phyloP scores from a whole-genome alignment of 1,140 invertebrate species.

The Procambarus virginalis region DNA sequence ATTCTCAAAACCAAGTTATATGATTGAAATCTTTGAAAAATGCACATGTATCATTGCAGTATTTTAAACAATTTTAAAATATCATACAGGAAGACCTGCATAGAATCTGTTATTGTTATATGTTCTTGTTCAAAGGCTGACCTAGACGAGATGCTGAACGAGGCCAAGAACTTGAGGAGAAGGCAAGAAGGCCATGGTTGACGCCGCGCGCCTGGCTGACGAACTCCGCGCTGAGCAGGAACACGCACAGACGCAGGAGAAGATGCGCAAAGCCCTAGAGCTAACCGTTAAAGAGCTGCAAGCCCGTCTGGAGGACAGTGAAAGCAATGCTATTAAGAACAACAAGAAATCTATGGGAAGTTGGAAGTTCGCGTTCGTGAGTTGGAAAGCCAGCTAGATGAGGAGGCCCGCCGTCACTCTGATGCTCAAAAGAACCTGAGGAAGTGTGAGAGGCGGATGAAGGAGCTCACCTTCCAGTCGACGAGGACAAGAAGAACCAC shows the following conservation, averaged over 20 bases:
- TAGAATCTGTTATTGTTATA: not conserved
- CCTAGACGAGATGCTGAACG: slow-evolving; percentile 59
- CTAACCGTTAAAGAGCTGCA: slow-evolving; percentile 77
- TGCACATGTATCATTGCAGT: no score
- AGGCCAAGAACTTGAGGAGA: slow-evolving; percentile 63
- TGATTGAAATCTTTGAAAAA: no score
- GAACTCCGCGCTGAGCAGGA: slow-evolving; percentile 62
- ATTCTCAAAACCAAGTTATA: not conserved
- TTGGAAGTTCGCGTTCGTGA: slow-evolving; percentile 71
- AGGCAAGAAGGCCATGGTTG: slow-evolving; percentile 66
- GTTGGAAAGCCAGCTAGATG: slow-evolving; percentile 51
- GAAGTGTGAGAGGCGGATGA: slow-evolving; percentile 77
- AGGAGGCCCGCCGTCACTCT: slow-evolving; percentile 51
- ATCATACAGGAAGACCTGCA: no score
- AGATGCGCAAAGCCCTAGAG: slow-evolving; percentile 54
- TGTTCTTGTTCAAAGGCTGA: slow-evolving; percentile 24
- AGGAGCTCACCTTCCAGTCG: slow-evolving; percentile 76
- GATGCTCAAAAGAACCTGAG: slow-evolving; percentile 78
- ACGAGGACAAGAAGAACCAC: slow-evolving; percentile 78
- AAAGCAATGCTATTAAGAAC: slow-evolving; percentile 82
- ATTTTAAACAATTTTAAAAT: no score
- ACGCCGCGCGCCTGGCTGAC: slow-evolving; percentile 60
- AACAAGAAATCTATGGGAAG: slow-evolving; percentile 77
- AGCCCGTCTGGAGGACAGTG: slow-evolving; percentile 94
- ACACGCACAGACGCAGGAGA: slow-evolving; percentile 61